Evolutionary conservation across 2,113 vertebrate species (phyloP), one percentile per base, ranked within the genome.

Genomic region (Girardinichthys multiradiatus): DNA sequence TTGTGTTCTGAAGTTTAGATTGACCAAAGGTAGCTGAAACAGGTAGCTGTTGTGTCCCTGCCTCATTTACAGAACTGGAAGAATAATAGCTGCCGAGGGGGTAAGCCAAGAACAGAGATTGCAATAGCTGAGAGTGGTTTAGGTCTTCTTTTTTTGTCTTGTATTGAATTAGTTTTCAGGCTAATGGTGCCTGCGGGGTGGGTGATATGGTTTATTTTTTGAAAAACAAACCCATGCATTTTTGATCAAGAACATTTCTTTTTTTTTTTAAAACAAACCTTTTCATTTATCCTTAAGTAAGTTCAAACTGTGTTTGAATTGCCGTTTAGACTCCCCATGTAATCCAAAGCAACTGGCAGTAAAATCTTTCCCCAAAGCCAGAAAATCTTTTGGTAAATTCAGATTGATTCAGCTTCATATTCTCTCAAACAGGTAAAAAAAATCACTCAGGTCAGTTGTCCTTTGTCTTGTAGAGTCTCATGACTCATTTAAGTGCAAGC

Each of bases 11-110:
- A n/a, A n/a, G n/a, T n/a, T n/a, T n/a, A n/a, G n/a, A n/a, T n/a
- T n/a, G n/a, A n/a, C n/a, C n/a, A n/a, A n/a, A n/a, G n/a, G n/a
- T n/a, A n/a, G n/a, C n/a, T n/a, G 84, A 90, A 91, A 91, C 83
- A 84, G 83, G 77, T 64, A 73, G 64, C 79, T 70, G 79, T 89
- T 90, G 89, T 89, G 77, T 85, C 76, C 84, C 83, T 88, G 87
- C 86, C 89, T 87, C 81, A 85, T 77, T 90, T 91, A 90, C 84
- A 89, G 79, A 89, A 85, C 76, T 68, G 72, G 85, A 81, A 84
- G 81, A 90, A 70, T 87, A 90, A 90, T 87, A 65, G 74, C 78
- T 84, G 68, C 78, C 45, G 68, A 76, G 83, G 54, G 80, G 61
- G 37, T 54, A 74, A 76, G 77, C 75, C n/a, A 57, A 70, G 80